Base-by-base conservation (phyloP, 23 tunicate genomes). In the Corella eumyota region DNA sequence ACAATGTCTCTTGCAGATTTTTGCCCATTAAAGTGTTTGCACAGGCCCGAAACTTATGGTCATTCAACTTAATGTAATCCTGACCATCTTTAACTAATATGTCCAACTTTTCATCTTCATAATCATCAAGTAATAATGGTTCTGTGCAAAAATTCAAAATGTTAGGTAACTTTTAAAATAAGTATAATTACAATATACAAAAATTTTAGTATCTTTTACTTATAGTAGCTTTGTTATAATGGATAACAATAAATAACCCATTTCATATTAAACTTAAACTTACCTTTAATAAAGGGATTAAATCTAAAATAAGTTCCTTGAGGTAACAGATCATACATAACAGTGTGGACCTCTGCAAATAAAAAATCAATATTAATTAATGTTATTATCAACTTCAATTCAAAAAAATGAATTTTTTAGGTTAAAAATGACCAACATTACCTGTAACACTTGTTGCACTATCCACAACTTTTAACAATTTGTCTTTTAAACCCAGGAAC, bases 371-470 rank as follows among this genome's bases (percentile, higher is more conserved):
- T 51, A 51, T 19, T 27, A 19, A 51, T 19, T 51, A 19, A 9
- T n/a, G 20, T 51, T 51, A 6, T 9, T 15, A 40, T 40, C 48
- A 40, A 40, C 11, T 40, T 40, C 11, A 40, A 11, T 40, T 40
- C 13, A 11, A 9, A 11, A 40, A 40, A 9, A 40, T 40, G 15
- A 9, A 9, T 40, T 40, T 40, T 40, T 40, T 40, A 9, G 15
- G 48, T 40, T 40, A 9, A 15, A 11, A 40, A 40, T 9, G 11
- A 40, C 15, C 11, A 9, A 11, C 48, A 25, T 24, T 45, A 78
- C 95, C 95, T 47, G 95, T 63, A 24, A 76, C 80, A 25, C 73
- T 76, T 0, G 95, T 86, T 1, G 95, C 95, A 60, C 95, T 74
- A 72, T 86, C 95, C 25, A 86, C 75, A 40, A 86, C 73, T 33